These are phyloP conservation scores for Polymixis flavicincta DNA, from an alignment of 2,888 invertebrate genomes.

Conservation along the genomic window DNA sequence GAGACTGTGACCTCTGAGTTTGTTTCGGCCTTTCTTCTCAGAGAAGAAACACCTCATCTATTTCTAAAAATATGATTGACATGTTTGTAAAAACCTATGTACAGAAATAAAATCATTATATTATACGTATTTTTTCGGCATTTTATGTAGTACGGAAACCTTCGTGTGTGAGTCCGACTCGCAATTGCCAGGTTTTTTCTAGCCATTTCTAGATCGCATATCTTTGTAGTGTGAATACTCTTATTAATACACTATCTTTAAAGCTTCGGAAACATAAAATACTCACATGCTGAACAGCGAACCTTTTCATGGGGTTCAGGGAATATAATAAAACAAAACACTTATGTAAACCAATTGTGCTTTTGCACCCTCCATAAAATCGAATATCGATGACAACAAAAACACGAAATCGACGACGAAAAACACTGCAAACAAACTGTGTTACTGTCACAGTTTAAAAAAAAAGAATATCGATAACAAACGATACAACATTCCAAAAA, in stretches of 20 bases:
- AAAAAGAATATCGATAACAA: slow-evolving; percentile 16
- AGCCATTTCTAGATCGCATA: too few relatives aligned
- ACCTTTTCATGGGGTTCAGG: not conserved
- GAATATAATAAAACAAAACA: not conserved
- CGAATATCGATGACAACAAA: not conserved
- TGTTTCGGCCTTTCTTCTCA: too few relatives aligned
- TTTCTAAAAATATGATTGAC: too few relatives aligned
- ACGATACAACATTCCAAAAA: not conserved
- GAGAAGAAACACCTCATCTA: too few relatives aligned
- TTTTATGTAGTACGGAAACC: too few relatives aligned
- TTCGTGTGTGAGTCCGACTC: too few relatives aligned
- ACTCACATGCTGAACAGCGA: not conserved
- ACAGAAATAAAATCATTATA: too few relatives aligned
- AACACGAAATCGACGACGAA: not conserved
- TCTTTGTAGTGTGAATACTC: too few relatives aligned
- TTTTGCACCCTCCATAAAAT: not conserved
- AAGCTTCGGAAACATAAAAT: not conserved
- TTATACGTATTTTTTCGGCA: too few relatives aligned
- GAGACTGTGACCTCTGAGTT: too few relatives aligned
- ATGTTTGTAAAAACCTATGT: too few relatives aligned
- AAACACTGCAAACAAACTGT: slow-evolving; percentile 5
- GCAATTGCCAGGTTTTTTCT: too few relatives aligned
- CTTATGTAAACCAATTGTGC: not conserved
- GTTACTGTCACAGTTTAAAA: not conserved
- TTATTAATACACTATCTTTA: not conserved